Conservation (phyloP, 2,888 invertebrate genomes). For the Thereva unica region DNA sequence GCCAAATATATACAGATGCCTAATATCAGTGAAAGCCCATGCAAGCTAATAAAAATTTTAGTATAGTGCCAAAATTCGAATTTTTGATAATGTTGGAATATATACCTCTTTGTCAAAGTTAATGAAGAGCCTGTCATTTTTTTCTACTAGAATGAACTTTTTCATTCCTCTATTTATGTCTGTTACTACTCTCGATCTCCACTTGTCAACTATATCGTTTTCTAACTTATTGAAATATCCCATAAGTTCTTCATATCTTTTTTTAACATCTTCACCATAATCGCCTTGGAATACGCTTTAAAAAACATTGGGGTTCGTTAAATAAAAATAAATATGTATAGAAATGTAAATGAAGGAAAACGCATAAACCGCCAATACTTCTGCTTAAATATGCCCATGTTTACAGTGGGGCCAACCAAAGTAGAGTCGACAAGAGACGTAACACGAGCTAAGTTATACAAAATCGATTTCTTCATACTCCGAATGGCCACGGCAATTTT, state of each 20-base stretch:
- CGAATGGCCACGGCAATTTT: no score
- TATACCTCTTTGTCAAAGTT: conserved; percentile 65
- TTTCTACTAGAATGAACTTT: conserved; percentile 65
- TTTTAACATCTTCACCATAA: conserved; percentile 50
- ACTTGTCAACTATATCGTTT: conserved; percentile 67
- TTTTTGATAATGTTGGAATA: conserved; percentile 42
- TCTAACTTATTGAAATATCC: conserved; percentile 67
- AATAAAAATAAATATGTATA: neutral
- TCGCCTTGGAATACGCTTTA: conserved; percentile 65
- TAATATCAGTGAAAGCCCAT: conserved; percentile 78
- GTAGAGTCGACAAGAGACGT: no score
- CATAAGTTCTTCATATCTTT: conserved; percentile 66
- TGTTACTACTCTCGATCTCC: conserved; percentile 69
- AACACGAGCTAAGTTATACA: no score
- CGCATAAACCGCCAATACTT: no score
- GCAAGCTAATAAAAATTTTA: conserved; percentile 61
- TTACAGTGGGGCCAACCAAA: no score
- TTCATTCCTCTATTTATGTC: conserved; percentile 67
- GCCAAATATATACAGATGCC: conserved; percentile 72
- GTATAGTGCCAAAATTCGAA: neutral
- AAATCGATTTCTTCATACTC: no score
- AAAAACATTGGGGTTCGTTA: neutral
- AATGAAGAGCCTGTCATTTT: conserved; percentile 62
- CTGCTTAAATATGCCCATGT: no score
- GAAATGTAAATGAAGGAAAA: neutral